Conservation (phyloP, 2,113 vertebrate species). For the Leuciscus idus region DNA sequence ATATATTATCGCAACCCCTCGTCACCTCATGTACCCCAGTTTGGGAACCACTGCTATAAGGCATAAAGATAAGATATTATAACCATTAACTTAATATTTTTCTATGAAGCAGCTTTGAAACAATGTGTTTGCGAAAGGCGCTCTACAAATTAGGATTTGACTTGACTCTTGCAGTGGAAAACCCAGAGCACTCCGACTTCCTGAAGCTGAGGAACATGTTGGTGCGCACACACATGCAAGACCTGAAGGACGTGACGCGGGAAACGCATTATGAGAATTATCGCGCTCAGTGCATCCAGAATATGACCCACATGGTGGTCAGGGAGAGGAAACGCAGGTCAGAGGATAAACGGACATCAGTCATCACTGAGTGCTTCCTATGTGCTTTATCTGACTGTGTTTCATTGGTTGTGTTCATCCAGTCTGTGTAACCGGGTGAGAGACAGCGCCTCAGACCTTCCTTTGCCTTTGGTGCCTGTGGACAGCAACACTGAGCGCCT, state of each 20-base stretch:
- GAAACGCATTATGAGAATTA: conserved; percentile 97
- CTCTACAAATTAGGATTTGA: not conserved
- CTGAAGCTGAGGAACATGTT: conserved; percentile 96
- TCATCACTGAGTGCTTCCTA: not conserved
- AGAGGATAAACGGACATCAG: conserved; percentile 39
- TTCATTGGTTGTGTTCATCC: conserved; percentile 46
- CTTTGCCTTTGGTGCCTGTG: conserved; percentile 82
- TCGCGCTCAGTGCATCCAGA: conserved; percentile 93
- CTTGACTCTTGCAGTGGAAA: conserved; percentile 69
- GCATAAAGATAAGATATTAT: too few relatives aligned
- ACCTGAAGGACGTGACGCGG: conserved; percentile 92
- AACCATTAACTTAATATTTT: not conserved
- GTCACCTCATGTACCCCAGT: too few relatives aligned
- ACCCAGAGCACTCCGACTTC: conserved; percentile 86
- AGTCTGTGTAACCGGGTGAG: conserved; percentile 80
- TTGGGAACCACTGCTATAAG: too few relatives aligned
- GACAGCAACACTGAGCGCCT: conserved; percentile 85
- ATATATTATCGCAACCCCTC: too few relatives aligned
- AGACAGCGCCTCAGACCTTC: conserved; percentile 83
- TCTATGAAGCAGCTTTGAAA: not conserved
- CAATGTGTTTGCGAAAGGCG: not conserved
- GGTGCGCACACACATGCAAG: conserved; percentile 96
- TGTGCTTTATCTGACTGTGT: not conserved
- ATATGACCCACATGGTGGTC: conserved; percentile 92
- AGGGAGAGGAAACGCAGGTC: conserved; percentile 92